Percentiles rank a stretch among this genome's conserved stretches.
Conservation (phyloP, 1,140 invertebrate species). For the Drosophila micromelanica region DNA sequence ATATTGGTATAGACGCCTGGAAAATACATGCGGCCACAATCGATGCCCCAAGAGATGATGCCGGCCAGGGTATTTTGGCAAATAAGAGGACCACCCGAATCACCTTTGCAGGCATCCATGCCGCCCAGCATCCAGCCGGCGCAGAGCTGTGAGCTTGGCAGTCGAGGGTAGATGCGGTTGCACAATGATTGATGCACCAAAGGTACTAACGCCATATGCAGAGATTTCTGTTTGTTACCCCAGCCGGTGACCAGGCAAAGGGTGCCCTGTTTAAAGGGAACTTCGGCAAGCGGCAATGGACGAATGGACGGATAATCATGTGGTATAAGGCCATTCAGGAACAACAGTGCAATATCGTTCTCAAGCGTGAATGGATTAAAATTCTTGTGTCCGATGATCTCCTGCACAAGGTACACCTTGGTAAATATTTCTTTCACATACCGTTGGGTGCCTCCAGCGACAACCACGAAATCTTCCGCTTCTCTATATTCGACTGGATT, state of each 20-base stretch:
- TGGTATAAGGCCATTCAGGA: slow-evolving; percentile 48
- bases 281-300: slow-evolving; percentile 5
- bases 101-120: slow-evolving; percentile 62
- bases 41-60: slow-evolving; percentile 85
- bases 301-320: not conserved
- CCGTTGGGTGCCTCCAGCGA: slow-evolving; percentile 43
- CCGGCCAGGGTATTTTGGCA: slow-evolving; percentile 76
- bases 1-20: slow-evolving; percentile 85
- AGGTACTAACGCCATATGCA: slow-evolving; percentile 50
- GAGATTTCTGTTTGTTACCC: slow-evolving; percentile 35
- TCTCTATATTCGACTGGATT: not conserved
- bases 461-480: slow-evolving; percentile 32
- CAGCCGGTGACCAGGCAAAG: slow-evolving; percentile 56
- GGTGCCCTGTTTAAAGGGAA: slow-evolving; percentile 5
- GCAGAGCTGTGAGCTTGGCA: slow-evolving; percentile 59
- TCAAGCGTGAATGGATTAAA: slow-evolving; percentile 36
- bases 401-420: slow-evolving; percentile 39
- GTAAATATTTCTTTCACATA: not conserved
- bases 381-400: slow-evolving; percentile 36
- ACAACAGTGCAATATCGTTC: slow-evolving; percentile 62
- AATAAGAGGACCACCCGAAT: slow-evolving; percentile 52
- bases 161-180: slow-evolving; percentile 19
- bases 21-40: slow-evolving; percentile 70
- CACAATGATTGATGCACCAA: slow-evolving; percentile 17
- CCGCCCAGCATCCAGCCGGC: slow-evolving; percentile 62